phyloP scores from a whole-genome alignment of 2,113 vertebrate genomes.

The Gallinago jamesoni region DNA sequence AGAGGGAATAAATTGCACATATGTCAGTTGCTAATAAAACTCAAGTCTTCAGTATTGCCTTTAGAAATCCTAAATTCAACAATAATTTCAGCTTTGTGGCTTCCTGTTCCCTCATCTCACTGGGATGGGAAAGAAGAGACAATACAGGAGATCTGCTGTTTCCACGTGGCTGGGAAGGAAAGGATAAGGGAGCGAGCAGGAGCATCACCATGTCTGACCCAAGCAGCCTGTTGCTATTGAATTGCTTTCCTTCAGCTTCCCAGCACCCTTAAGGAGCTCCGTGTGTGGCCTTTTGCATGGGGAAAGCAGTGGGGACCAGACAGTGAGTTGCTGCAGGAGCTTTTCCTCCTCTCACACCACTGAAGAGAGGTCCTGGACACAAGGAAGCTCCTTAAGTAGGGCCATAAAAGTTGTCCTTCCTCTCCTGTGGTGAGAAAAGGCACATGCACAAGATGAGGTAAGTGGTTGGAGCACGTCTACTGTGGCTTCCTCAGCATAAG shows the following conservation, averaged over 20 bases:
- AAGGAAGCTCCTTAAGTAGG: not conserved
- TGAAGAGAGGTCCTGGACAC: not conserved
- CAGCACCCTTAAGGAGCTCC: rapidly evolving
- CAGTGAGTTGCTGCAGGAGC: not conserved
- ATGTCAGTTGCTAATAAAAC: not conserved
- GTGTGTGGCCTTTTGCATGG: not conserved
- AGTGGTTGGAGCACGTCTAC: not conserved
- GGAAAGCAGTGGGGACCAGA: not conserved
- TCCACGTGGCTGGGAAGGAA: not conserved
- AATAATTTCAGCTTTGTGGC: not conserved
- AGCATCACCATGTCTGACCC: not conserved
- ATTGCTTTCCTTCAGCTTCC: not conserved
- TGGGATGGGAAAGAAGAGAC: not conserved
- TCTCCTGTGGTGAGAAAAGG: not conserved
- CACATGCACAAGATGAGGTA: not conserved
- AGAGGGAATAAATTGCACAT: not conserved
- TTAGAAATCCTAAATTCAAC: not conserved
- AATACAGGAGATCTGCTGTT: not conserved
- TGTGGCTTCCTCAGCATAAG: rapidly evolving
- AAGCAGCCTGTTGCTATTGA: not conserved
- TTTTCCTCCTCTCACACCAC: not conserved
- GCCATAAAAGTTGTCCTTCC: not conserved
- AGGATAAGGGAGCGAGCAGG: not conserved
- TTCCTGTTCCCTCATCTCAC: not conserved
- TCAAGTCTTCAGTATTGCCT: not conserved